Evolutionary conservation across 2,797 vertebrate species (phyloP), one percentile per base, ranked within the genome.

Genomic region (Falco biarmicus): DNA sequence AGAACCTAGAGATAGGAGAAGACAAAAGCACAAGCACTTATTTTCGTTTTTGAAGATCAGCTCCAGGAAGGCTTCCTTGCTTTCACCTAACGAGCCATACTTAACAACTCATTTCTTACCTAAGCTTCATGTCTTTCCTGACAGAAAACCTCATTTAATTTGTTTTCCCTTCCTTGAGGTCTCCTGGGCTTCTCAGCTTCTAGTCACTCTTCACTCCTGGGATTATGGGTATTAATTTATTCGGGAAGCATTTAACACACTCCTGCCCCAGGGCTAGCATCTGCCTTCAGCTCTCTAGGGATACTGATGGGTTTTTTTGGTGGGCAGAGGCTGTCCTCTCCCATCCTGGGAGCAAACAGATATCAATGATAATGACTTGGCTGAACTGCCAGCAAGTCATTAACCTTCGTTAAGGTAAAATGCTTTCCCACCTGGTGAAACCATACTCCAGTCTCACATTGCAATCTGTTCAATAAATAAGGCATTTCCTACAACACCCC

Each of bases 201-300:
- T 45, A 87, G 48, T 68, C 50, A 29, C 39, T 82, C 88, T 69
- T 89, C 63, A 74, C 34, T 77, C 71, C 32, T 0, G 0, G 66
- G 39, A 74, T 96, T 84, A 84, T 76, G 0, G 1, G 41, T 61
- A 64, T 71, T 89, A 64, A 95, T 94, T 87, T 95, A 96, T 68
- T 68, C 2, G 0, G 61, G 57, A 89, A 75, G 31, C 24, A 54
- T 83, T 89, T 93, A 87, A 89, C 37, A 71, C 26, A 14, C 12
- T 87, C 24, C 41, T 93, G 82, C 95, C 92, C 94, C 87, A 93
- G 89, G 96, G 94, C 92, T 83, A 94, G n/a, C 93, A 57, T 92
- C 87, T 96, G 57, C 57, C 84, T 85, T 80, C 41, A 34, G 65
- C 53, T 71, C 56, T 71, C 69, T 34, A 68, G 48, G 76, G 65